These are phyloP conservation scores for Leptinotarsa haldemani DNA, from an alignment of 2,888 invertebrate species.

Conservation along the genomic window DNA sequence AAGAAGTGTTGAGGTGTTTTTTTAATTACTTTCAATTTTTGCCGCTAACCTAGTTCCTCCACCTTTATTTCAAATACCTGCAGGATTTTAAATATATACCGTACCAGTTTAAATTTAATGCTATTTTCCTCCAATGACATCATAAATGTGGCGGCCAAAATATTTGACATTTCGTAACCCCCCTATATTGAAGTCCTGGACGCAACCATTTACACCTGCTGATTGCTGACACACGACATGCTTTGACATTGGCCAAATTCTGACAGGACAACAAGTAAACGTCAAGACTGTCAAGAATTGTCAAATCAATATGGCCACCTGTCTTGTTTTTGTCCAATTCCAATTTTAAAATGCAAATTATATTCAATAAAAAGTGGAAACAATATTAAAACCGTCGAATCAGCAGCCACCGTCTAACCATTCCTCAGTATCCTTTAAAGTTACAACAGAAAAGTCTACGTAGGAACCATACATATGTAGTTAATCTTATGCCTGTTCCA, in stretches of 20 bases:
- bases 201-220: too few relatives aligned
- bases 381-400: not conserved
- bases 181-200: not conserved
- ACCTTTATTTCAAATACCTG: too few relatives aligned
- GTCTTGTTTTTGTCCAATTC: conserved; percentile 12
- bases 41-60: too few relatives aligned
- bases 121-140: too few relatives aligned
- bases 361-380: not conserved
- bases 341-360: not conserved
- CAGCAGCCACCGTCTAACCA: too few relatives aligned
- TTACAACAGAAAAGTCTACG: not conserved
- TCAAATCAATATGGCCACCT: conserved; percentile 16
- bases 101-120: too few relatives aligned
- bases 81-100: not conserved
- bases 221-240: not conserved
- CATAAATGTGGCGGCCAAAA: too few relatives aligned
- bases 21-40: too few relatives aligned
- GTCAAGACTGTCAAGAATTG: not conserved
- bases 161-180: too few relatives aligned
- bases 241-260: not conserved
- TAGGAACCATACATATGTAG: not conserved
- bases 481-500: not conserved
- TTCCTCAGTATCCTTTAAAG: not conserved
- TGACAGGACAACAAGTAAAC: not conserved
- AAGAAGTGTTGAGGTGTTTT: too few relatives aligned